Evolutionary conservation across 2,888 invertebrate genomes (phyloP), one percentile per base, ranked within the genome.

Genomic region (Sarcophaga subvicina): DNA sequence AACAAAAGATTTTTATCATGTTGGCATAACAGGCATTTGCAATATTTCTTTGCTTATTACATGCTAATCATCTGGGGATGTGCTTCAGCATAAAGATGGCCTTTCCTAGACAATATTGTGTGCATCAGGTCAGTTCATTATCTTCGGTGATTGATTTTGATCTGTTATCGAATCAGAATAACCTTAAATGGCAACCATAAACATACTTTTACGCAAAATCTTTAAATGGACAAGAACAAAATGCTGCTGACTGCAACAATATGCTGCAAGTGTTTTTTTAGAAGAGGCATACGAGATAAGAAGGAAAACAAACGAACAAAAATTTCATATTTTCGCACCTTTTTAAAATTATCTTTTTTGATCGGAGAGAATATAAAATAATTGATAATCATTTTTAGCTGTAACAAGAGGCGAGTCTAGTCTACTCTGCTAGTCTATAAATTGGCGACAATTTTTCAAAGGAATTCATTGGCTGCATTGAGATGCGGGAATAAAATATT

Each of bases 171-270:
- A 79, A 79, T 71, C 64, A 37, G 1, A 37, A 37, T 2, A 37
- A 59, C 81, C 71, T 66, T 80, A 84, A 81, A 84, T 81, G 83
- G 77, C 71, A 86, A 66, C 67, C 84, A 87, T 78, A 87, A 84
- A 87, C 78, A 84, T 87, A 84, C 70, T 76, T 87, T 87, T 76
- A 87, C 81, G 87, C 87, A 81, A 81, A 81, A 71, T 54, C 83
- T 76, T 67, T 72, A 81, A 87, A 87, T 82, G 84, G 76, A 17
- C 37, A 83, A 82, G 14, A 49, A 54, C 5, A 37, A 37, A 37
- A 37, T 37, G 37, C 37, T 37, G 37, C 2, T 37, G 37, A 14
- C 54, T 54, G 12, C 54, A 5, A 17, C 12, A 54, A 4, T 14
- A 14, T 54, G 54, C 17, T 54, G 14, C 14, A 49, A 49, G 49